Evolutionary conservation across 2,888 invertebrate species (phyloP), one percentile per base, ranked within the genome.

Genomic region (Cheiracanthium punctorium): DNA sequence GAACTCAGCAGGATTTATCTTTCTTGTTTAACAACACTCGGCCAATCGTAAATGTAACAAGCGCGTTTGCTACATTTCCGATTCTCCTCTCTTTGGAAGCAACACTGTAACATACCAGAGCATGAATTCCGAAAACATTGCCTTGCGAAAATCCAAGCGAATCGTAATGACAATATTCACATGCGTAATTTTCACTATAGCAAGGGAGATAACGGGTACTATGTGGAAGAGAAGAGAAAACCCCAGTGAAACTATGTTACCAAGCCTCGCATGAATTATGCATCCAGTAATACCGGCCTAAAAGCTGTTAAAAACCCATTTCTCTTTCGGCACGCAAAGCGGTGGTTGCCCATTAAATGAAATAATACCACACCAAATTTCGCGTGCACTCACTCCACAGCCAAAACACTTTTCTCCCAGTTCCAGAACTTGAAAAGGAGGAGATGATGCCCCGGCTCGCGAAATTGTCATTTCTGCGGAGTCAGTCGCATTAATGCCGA

Each of bases 281-380:
- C 20, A 30, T 43, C 37, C 24, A 24, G 52, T 58, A 48, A 17
- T 69, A 29, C 65, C 28, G 14, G 32, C 29, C 30, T 43, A 41
- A 76, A 71, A 82, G 64, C 75, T 72, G 82, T 82, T 82, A 76
- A 82, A 82, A 82, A 76, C n/a, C 76, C 82, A 82, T 82, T 77
- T 76, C 70, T 32, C n/a, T 28, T n/a, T 17, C 10, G 24, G 28
- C 82, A 82, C 76, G 82, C 76, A 71, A 75, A 30, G 10, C 24
- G 37, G 43, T 52, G 32, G 52, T 74, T 81, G 67, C 48, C 65
- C 73, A 81, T 81, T 67, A 74, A 74, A 24, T 17, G 71, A 58
- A 71, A 71, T 41, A 79, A 43, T 14, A 28, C 37, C 28, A 14
- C 41, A 14, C 41, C 28, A 41, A 70, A 58, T 58, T 58, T 58